These are phyloP conservation scores for Latrodectus elegans DNA, from an alignment of 2,888 invertebrate species.

Conservation along the genomic window DNA sequence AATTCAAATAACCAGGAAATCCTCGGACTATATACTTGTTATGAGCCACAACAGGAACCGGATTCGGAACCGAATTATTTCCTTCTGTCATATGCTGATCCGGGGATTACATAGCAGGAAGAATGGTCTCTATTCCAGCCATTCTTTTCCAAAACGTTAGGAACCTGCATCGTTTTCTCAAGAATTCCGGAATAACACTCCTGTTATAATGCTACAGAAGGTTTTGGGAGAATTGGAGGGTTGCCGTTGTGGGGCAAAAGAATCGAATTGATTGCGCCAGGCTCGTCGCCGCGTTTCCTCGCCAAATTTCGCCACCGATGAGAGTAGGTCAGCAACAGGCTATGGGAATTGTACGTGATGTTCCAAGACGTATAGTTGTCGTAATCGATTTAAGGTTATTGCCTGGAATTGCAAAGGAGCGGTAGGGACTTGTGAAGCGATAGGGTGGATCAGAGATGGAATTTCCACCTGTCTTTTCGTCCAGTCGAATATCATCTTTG, in stretches of 20 bases:
- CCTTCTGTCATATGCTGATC: neutral
- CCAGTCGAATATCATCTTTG: too few species aligned
- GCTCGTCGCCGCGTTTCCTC: neutral
- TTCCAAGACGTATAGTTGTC: neutral
- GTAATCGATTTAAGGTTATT: constrained; percentile 40
- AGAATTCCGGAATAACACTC: constrained; percentile 12
- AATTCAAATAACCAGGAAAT: neutral
- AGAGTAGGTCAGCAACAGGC: constrained; percentile 41
- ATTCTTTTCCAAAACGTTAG: constrained; percentile 10
- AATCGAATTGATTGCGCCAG: constrained; percentile 2
- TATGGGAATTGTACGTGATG: constrained; percentile 27
- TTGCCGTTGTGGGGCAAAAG: constrained; percentile 16
- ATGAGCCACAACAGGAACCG: neutral
- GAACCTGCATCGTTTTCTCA: constrained; percentile 45
- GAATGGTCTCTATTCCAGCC: neutral
- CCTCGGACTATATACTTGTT: neutral
- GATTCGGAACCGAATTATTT: neutral
- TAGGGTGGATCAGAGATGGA: neutral
- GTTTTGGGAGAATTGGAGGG: constrained; percentile 29
- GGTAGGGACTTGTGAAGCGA: neutral
- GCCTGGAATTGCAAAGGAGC: neutral
- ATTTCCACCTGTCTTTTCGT: too few species aligned
- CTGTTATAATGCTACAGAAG: constrained; percentile 46
- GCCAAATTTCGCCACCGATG: constrained; percentile 18
- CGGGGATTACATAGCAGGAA: neutral